These are phyloP conservation scores for Coranthus polyacanthus DNA, from an alignment of 2,797 vertebrate genomes.

Conservation along the genomic window DNA sequence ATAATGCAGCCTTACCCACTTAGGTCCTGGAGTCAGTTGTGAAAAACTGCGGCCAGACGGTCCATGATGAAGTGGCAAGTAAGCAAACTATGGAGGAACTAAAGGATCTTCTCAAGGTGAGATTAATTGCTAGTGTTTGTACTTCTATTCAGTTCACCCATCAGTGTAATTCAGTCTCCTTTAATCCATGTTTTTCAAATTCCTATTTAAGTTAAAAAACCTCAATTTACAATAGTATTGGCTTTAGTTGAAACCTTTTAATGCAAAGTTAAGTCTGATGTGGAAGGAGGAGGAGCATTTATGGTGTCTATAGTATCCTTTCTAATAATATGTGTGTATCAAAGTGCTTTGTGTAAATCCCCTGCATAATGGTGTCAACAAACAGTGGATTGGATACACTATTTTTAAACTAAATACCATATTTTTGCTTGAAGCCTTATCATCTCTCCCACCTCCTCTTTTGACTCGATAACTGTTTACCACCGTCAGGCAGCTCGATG, in stretches of 20 bases:
- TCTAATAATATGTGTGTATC: background rate
- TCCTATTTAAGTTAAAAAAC: background rate
- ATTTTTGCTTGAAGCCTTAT: slow-evolving; percentile 9
- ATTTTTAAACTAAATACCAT: background rate
- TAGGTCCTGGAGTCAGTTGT: slow-evolving; percentile 98
- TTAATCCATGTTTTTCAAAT: background rate
- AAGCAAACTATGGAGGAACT: slow-evolving; percentile 99
- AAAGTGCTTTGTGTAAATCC: background rate
- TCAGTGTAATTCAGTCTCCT: background rate
- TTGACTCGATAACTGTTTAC: slow-evolving; percentile 3
- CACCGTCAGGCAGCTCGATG: slow-evolving; percentile 13
- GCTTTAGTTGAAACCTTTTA: background rate
- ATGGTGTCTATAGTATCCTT: background rate
- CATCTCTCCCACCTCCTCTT: background rate
- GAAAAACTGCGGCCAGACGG: slow-evolving; percentile 97
- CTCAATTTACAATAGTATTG: background rate
- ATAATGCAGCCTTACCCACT: background rate
- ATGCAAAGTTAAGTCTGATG: slow-evolving; percentile 1
- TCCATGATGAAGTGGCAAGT: slow-evolving; percentile 97
- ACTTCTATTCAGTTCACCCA: background rate
- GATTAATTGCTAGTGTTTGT: background rate
- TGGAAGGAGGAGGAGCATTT: background rate
- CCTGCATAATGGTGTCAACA: background rate
- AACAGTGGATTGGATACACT: background rate
- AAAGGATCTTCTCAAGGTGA: slow-evolving; percentile 96